These are phyloP conservation scores for Diachasmimorpha longicaudata DNA, from an alignment of 1,140 invertebrate species.

Conservation along the genomic window DNA sequence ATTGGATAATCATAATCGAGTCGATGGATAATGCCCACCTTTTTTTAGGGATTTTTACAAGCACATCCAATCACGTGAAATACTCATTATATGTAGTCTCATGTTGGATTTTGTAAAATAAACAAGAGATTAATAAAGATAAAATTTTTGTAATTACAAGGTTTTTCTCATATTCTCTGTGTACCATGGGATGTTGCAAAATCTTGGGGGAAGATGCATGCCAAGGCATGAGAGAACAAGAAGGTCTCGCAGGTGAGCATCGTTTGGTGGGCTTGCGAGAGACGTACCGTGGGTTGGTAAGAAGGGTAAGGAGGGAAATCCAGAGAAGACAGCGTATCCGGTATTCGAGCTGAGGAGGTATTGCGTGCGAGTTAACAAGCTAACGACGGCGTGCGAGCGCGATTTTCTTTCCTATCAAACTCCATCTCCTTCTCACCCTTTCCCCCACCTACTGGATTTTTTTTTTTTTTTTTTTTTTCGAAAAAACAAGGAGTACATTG, in stretches of 20 bases:
- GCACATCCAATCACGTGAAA: not conserved
- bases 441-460: constrained; percentile 12
- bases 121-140: constrained; percentile 5
- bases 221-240: constrained; percentile 4
- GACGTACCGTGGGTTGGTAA: not conserved
- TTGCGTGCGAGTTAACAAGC: constrained; percentile 65
- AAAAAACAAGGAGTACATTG: not conserved
- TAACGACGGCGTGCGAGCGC: constrained; percentile 61
- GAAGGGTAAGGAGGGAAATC: constrained; percentile 23
- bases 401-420: constrained; percentile 64
- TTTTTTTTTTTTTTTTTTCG: not conserved
- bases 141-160: not conserved
- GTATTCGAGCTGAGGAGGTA: constrained; percentile 59
- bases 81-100: not conserved
- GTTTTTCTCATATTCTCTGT: not conserved
- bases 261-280: not conserved
- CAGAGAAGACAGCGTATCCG: constrained; percentile 53
- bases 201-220: constrained; percentile 6
- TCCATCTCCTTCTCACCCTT: constrained; percentile 60
- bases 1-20: not conserved
- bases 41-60: not conserved
- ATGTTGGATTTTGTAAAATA: not conserved
- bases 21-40: not conserved
- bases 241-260: constrained; percentile 5
- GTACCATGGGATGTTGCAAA: constrained; percentile 18